Evolutionary conservation across 1,140 invertebrate genomes (phyloP).

Genomic region (Cephus cinctus): DNA sequence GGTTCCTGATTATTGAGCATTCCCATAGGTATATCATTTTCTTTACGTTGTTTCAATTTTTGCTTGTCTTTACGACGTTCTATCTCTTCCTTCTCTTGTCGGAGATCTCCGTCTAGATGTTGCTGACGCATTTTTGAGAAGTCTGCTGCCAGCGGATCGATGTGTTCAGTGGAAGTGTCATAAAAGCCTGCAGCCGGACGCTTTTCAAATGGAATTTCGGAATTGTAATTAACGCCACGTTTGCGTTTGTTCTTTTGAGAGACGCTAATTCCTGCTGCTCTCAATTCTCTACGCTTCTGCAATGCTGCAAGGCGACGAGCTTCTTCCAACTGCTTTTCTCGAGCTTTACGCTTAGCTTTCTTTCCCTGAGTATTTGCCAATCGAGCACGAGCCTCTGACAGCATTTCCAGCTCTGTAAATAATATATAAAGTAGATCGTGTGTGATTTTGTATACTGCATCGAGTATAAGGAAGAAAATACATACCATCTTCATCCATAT

Average conservation of each 20-base stretch:
- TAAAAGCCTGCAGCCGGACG: constrained; percentile 89
- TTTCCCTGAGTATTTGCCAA: constrained; percentile 99
- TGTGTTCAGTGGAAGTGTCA: constrained; percentile 86
- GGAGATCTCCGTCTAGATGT: constrained; percentile 88
- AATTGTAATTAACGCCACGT: constrained; percentile 94
- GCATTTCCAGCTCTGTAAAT: constrained; percentile 91
- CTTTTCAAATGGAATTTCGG: constrained; percentile 98
- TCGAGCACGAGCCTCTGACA: constrained; percentile 96
- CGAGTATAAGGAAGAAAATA: constrained; percentile 8
- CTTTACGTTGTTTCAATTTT: constrained; percentile 91
- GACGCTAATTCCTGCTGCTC: constrained; percentile 95
- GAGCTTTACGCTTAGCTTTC: constrained; percentile 97
- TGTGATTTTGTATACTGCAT: too few species aligned
- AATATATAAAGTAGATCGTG: constrained; percentile 47
- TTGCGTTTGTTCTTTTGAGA: constrained; percentile 72
- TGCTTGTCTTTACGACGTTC: constrained; percentile 89
- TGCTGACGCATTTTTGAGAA: constrained; percentile 88
- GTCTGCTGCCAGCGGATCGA: constrained; percentile 86
- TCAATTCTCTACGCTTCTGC: constrained; percentile 93
- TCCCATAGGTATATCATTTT: constrained; percentile 92
- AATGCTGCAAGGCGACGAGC: constrained; percentile 92
- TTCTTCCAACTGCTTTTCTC: constrained; percentile 98
- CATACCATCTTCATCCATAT: constrained; percentile 99
- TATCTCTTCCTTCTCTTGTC: constrained; percentile 85
- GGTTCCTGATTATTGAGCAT: constrained; percentile 91